These are phyloP conservation scores for Sarcophaga bullata DNA, from an alignment of 1,140 invertebrate genomes.

Conservation along the genomic window DNA sequence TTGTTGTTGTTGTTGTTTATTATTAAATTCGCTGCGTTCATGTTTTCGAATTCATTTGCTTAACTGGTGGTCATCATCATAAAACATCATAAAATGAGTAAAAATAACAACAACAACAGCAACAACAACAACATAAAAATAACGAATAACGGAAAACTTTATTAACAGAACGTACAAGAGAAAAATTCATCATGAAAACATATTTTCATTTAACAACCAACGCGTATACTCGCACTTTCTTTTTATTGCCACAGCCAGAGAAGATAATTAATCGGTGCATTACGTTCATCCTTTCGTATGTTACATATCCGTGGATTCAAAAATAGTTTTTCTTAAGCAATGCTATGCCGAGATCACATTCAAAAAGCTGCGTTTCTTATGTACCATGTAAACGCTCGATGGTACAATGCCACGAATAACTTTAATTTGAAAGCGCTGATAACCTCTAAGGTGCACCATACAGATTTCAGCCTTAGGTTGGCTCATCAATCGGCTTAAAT, in stretches of 20 bases:
- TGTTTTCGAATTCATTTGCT: background rate
- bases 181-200: constrained; percentile 2
- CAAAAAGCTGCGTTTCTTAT: too few relatives aligned
- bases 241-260: background rate
- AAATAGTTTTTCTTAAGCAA: too few relatives aligned
- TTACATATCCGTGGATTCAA: too few relatives aligned
- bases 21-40: background rate
- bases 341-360: too few relatives aligned
- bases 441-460: too few relatives aligned
- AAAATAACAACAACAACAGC: background rate
- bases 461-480: too few relatives aligned
- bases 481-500: too few relatives aligned
- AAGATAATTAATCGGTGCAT: background rate
- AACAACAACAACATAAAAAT: background rate
- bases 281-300: background rate
- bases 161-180: constrained; percentile 1
- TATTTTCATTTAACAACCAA: background rate
- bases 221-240: background rate
- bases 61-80: constrained; percentile 13
- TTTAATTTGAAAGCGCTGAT: too few relatives aligned
- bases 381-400: too few relatives aligned
- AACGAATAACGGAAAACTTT: constrained; percentile 13
- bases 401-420: too few relatives aligned
- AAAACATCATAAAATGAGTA: background rate
- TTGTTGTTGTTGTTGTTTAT: background rate